Base-by-base conservation (phyloP, 2,888 invertebrate genomes). In the Steinernema scapterisci region DNA sequence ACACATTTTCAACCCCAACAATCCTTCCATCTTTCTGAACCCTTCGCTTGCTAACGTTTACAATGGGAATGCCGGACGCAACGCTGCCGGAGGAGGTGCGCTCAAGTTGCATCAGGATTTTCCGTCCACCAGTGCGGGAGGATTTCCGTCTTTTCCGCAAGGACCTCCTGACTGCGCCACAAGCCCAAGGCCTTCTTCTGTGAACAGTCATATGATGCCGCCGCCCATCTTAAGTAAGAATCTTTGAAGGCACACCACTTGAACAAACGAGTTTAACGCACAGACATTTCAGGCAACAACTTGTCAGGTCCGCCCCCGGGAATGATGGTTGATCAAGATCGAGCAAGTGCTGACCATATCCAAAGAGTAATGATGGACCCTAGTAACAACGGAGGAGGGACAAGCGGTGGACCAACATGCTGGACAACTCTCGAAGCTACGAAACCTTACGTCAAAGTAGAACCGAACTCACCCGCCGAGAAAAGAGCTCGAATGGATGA, bases 381-480 rank as follows among this genome's bases (percentile, higher is more conserved):
- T 6, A 25, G 73, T 70, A 52, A 27, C 54, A 56, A 56, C 16
- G 38, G 51, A 13, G 21, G 23, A 2, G 70, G 44, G 38, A 38
- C 38, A 13, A 45, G 13, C 27, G 71, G 23, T 5, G 46, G 13
- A 52, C 71, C 38, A 27, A 54, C 0, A 71, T 76, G 31, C 72
- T 71, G 38, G 21, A 38, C 25, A 70, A 63, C 25, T 13, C 63
- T 63, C 31, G 31, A 27, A 21, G 27, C 46, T n/a, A 5, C 25
- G 1, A 71, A 76, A 51, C 81, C 80, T 19, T 86, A 85, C 77
- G 79, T 86, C 72, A 86, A 86, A 73, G 71, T 83, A 46, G 86
- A 86, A 75, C 81, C 82, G 16, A 79, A 83, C 44, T 82, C 86
- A 31, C 86, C 86, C 46, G 83, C 83, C n/a, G 83, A 86, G 72